These are phyloP conservation scores for Syrrhaptes paradoxus DNA, from an alignment of 2,113 vertebrate species.

Conservation along the genomic window DNA sequence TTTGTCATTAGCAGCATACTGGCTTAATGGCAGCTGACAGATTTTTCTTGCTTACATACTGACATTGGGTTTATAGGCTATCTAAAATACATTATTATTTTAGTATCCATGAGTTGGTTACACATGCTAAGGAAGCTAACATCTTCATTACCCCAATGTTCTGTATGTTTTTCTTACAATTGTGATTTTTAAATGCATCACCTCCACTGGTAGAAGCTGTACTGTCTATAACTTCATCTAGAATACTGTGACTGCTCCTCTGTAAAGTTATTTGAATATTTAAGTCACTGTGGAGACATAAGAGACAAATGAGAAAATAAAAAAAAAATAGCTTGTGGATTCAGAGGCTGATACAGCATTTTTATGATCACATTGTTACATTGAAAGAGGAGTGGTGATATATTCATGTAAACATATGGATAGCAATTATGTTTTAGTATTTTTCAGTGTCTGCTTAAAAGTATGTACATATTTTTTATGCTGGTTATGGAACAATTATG, in stretches of 20 bases:
- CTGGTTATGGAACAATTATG: not conserved
- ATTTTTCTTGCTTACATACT: not conserved
- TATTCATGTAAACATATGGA: not conserved
- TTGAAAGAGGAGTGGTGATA: not conserved
- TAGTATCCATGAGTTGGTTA: not conserved
- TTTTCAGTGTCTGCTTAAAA: not conserved
- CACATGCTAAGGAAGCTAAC: not conserved
- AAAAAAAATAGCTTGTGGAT: not conserved
- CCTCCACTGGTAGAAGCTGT: not conserved
- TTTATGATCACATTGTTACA: not conserved
- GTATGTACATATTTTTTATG: not conserved
- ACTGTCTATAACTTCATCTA: not conserved
- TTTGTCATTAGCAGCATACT: not conserved
- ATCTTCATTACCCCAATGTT: not conserved
- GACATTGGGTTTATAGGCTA: not conserved
- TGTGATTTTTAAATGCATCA: not conserved
- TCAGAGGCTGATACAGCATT: not conserved
- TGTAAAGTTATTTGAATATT: not conserved
- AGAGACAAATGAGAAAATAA: not conserved
- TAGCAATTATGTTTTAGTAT: not conserved
- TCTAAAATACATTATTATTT: not conserved
- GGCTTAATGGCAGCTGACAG: not conserved
- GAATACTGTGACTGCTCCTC: not conserved
- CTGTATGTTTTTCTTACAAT: not conserved
- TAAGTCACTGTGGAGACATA: not conserved